Conservation (phyloP, 2,797 vertebrate species). For the Serranus cabrilla region DNA sequence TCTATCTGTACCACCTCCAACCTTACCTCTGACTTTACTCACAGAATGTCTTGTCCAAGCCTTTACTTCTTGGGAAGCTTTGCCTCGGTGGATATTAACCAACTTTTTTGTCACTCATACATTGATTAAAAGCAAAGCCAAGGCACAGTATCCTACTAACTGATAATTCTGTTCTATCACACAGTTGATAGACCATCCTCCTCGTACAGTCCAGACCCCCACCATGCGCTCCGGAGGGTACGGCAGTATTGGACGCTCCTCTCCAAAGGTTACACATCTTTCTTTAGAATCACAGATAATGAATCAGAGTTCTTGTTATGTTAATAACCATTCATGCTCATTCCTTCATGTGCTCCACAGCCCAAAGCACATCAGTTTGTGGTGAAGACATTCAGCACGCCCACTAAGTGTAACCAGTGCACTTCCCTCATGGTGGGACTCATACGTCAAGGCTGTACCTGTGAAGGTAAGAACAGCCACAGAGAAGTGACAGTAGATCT, state of each 20-base stretch:
- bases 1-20: not conserved
- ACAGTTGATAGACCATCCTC: slow-evolving; percentile 89
- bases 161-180: slow-evolving; percentile 10
- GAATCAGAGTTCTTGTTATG: not conserved
- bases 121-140: not conserved
- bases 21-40: not conserved
- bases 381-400: slow-evolving; percentile 94
- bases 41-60: not conserved
- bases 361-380: slow-evolving; percentile 99
- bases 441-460: slow-evolving; percentile 96
- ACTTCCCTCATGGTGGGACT: slow-evolving; percentile 98
- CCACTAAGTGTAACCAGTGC: slow-evolving; percentile 98
- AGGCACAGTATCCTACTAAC: not conserved
- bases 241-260: slow-evolving; percentile 90
- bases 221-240: slow-evolving; percentile 91
- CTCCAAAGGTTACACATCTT: slow-evolving; percentile 88
- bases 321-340: not conserved
- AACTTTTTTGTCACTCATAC: not conserved
- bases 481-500: not conserved
- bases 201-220: slow-evolving; percentile 90
- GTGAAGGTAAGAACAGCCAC: slow-evolving; percentile 89
- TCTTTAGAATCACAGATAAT: not conserved
- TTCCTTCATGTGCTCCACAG: slow-evolving; percentile 76
- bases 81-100: not conserved
- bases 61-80: not conserved